phyloP scores from a whole-genome alignment of 2,797 vertebrate species.

The Enteromius treurensis region DNA sequence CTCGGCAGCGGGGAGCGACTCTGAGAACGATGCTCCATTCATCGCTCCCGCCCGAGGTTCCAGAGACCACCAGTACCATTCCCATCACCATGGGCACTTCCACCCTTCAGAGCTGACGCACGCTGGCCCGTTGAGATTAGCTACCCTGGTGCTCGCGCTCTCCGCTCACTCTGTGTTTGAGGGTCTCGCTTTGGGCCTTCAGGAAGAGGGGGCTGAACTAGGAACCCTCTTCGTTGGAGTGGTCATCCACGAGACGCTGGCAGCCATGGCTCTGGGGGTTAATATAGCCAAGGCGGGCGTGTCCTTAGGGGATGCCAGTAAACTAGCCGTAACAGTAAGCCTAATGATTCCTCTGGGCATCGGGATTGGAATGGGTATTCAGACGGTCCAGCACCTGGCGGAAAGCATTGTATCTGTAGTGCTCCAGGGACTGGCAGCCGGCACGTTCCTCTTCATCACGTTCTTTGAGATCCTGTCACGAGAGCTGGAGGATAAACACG shows the following conservation, averaged over 20 bases:
- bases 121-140: slow-evolving; percentile 82
- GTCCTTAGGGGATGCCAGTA: slow-evolving; percentile 79
- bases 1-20: slow-evolving; percentile 90
- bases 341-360: slow-evolving; percentile 89
- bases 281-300: slow-evolving; percentile 84
- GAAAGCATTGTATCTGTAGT: slow-evolving; percentile 80
- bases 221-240: slow-evolving; percentile 86
- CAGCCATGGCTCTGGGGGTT: slow-evolving; percentile 86
- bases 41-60: slow-evolving; percentile 68
- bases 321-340: slow-evolving; percentile 83
- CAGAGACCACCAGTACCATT: slow-evolving; percentile 50
- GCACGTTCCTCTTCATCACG: slow-evolving; percentile 92
- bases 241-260: slow-evolving; percentile 88
- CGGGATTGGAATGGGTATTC: slow-evolving; percentile 83
- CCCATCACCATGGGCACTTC: slow-evolving; percentile 69
- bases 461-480: slow-evolving; percentile 91
- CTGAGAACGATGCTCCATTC: slow-evolving; percentile 91
- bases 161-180: slow-evolving; percentile 91
- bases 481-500: slow-evolving; percentile 88
- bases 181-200: slow-evolving; percentile 89
- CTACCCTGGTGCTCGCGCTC: slow-evolving; percentile 86
- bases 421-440: slow-evolving; percentile 87
- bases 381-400: slow-evolving; percentile 79
- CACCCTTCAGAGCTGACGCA: slow-evolving; percentile 71
- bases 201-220: slow-evolving; percentile 82